Conservation (phyloP, 2,797 vertebrate species). For the Columba guinea region DNA sequence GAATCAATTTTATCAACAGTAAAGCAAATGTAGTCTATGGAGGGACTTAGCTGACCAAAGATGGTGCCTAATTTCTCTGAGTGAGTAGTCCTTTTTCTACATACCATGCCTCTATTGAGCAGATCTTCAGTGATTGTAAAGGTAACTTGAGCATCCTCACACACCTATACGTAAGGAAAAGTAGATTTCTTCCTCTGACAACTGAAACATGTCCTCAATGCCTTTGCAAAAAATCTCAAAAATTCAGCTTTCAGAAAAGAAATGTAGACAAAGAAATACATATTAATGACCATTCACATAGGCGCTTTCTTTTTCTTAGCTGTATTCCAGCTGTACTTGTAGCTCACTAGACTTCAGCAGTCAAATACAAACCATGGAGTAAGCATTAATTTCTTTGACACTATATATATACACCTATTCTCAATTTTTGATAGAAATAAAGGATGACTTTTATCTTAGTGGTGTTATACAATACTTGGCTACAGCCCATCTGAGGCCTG, state of each 20-base stretch:
- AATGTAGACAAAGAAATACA: conserved; percentile 23
- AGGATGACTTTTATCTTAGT: background rate
- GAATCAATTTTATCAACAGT: background rate
- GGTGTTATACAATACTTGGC: background rate
- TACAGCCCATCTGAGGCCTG: background rate
- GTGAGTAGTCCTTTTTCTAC: background rate
- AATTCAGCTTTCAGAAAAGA: conserved; percentile 17
- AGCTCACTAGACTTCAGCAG: background rate
- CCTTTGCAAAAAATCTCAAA: background rate
- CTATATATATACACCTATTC: background rate
- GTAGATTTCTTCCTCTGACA: background rate
- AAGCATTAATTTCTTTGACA: background rate
- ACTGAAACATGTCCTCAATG: background rate
- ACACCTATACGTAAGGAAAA: background rate
- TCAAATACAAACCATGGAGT: background rate
- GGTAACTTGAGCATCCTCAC: background rate
- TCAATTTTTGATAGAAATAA: background rate
- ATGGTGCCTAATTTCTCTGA: background rate
- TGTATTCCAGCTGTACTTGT: background rate
- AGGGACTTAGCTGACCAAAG: background rate
- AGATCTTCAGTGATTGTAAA: background rate
- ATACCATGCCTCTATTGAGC: background rate
- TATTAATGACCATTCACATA: background rate
- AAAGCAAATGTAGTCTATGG: background rate
- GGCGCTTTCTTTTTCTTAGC: background rate